Base-by-base conservation (phyloP, 2,888 invertebrate species). In the Aporophyla lueneburgensis region DNA sequence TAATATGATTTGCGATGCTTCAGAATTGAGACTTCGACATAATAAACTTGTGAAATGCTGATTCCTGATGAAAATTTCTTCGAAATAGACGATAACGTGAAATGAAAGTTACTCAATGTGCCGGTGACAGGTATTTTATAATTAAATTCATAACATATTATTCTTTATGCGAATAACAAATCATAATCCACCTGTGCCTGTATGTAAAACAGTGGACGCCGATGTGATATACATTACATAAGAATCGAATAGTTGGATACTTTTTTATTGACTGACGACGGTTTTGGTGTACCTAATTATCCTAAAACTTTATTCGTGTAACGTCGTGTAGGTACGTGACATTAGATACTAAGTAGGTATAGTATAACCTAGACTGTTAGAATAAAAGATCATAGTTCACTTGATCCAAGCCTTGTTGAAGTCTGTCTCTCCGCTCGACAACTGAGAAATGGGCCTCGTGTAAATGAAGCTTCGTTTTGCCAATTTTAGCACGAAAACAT, bases 1-100 rank as follows among this genome's bases (percentile, higher is more conserved):
- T 78, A 73, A 81, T 76, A 73, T 75, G 51, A 70, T 74, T 75
- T 58, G 19, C 59, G 76, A 73, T 74, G 62, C 24, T 67, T 74
- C 56, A 67, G 58, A 69, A 62, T 58, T 74, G 61, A 53, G 72
- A 72, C 56, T 65, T 63, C 0, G 33, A 59, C 16, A 65, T 68
- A 49, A 74, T 56, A 62, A 62, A 67, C 61, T 43, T 62, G 51
- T 59, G 40, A 65, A 70, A 71, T 9, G 24, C 16, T 65, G 40
- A 80, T 54, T 61, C 43, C 40, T 54, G 24, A 27, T 27, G n/a
- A 51, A 43, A 63, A 58, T 56, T 58, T n/a, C n/a, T 62, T 66
- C 14, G 49, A 43, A 69, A 19, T 79, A 16, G 21, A 33, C 16
- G 33, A 21, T 53, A n/a, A 49, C 16, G 19, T 19, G 49, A 49